phyloP scores from a whole-genome alignment of 2,797 vertebrate species.

The Hyperoplus immaculatus region DNA sequence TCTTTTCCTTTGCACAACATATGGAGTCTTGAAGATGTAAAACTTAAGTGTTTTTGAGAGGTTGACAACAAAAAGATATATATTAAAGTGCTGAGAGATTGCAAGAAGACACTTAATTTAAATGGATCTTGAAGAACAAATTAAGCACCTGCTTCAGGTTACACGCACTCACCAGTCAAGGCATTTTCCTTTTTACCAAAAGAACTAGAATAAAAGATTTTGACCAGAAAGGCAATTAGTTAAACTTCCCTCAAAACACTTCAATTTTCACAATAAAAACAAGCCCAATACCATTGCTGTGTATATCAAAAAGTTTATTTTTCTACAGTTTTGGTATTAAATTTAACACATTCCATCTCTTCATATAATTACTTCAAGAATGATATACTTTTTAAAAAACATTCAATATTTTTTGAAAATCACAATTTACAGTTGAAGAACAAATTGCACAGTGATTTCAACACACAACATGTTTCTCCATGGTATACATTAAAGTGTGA shows the following conservation, averaged over 20 bases:
- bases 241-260: not conserved
- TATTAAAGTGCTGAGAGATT: not conserved
- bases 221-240: not conserved
- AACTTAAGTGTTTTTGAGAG: not conserved
- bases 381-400: slow-evolving; percentile 1
- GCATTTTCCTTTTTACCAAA: not conserved
- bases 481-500: slow-evolving; percentile 54
- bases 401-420: slow-evolving; percentile 3
- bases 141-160: not conserved
- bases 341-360: slow-evolving; percentile 12
- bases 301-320: slow-evolving; percentile 63
- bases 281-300: not conserved
- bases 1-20: not conserved
- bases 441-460: slow-evolving; percentile 43
- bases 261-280: slow-evolving; percentile 23
- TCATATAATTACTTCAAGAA: not conserved
- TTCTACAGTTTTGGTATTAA: slow-evolving; percentile 32
- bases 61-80: not conserved
- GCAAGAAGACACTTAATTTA: not conserved
- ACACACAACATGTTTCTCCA: slow-evolving; percentile 42
- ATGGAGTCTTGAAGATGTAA: not conserved
- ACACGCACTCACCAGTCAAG: not conserved
- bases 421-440: slow-evolving; percentile 41
- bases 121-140: not conserved
- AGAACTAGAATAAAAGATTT: not conserved